Base-by-base conservation (phyloP, 2,888 invertebrate species). In the Ectemnius continuus region DNA sequence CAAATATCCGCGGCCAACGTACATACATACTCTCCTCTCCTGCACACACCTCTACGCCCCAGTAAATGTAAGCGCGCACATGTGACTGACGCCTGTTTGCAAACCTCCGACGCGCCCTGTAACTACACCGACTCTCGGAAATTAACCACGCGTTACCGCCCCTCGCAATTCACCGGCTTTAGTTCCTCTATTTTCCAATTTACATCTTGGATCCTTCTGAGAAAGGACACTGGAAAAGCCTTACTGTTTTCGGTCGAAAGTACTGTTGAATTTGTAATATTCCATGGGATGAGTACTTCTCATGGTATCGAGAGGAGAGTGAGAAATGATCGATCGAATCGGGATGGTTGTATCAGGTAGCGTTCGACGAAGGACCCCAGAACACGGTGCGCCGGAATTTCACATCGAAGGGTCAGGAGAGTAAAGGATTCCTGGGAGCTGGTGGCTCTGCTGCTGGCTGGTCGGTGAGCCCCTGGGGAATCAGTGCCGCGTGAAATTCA, bases 401-500 rank as follows among this genome's bases (percentile, higher is more conserved):
- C 56, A 45, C 36, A 4, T 28, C 23, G 36, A 18, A 23, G 67
- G 23, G 23, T 16, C n/a, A 36, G 20, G 20, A 16, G 67, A 61
- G 60, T 60, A 72, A 72, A 70, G 71, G 48, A 72, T 74, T 65
- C 46, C 58, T 26, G 73, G 58, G 66, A 76, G 73, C 58, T 36
- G n/a, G 62, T 52, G 61, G 64, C 23, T 52, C 46, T 57, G 52
- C 46, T 57, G 52, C 16, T 23, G 23, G 52, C 52, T 6, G 69
- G 61, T 23, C 23, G 23, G 23, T 26, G 45, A 60, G 23, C 66
- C 73, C 67, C 16, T 63, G 48, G 18, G 67, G 69, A 70, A 57
- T 84, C 87, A 85, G 75, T 82, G 82, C 84, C 84, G 83, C 88
- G 88, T 89, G 85, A 89, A 88, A 89, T 89, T 88, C 85, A 89